Conservation (phyloP, 1,140 invertebrate species). For the Polyergus mexicanus region DNA sequence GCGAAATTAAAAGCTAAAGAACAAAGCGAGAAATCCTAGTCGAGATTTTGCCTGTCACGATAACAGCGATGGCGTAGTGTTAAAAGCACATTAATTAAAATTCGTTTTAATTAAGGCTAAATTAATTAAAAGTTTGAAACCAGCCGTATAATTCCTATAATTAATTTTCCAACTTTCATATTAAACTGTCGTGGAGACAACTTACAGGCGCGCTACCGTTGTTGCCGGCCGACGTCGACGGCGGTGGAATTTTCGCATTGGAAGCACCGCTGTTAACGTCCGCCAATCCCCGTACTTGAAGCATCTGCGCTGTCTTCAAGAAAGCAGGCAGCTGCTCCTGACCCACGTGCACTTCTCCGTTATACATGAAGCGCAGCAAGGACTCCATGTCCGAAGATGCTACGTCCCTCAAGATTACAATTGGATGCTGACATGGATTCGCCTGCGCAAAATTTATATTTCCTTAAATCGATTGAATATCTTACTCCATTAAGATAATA, state of each 20-base stretch:
- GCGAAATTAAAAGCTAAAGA: slow-evolving; percentile 56
- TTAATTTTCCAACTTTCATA: slow-evolving; percentile 64
- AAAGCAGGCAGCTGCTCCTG: slow-evolving; percentile 96
- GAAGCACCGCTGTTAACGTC: slow-evolving; percentile 90
- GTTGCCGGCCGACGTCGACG: slow-evolving; percentile 82
- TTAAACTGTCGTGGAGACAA: slow-evolving; percentile 63
- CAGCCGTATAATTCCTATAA: slow-evolving; percentile 64
- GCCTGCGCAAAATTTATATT: slow-evolving; percentile 86
- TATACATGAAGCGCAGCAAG: slow-evolving; percentile 97
- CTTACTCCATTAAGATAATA: too few relatives aligned
- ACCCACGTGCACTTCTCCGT: slow-evolving; percentile 96
- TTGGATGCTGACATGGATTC: slow-evolving; percentile 97
- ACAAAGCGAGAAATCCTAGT: slow-evolving; percentile 49
- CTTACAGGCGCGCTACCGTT: slow-evolving; percentile 85
- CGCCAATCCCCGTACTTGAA: slow-evolving; percentile 95
- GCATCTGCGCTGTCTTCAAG: slow-evolving; percentile 95
- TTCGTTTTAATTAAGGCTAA: slow-evolving; percentile 64
- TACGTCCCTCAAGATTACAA: slow-evolving; percentile 96
- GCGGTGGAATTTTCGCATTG: slow-evolving; percentile 85
- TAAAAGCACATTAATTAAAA: slow-evolving; percentile 65
- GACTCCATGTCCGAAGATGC: slow-evolving; percentile 96
- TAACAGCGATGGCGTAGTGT: slow-evolving; percentile 45
- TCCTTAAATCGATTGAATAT: not conserved
- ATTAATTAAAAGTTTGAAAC: slow-evolving; percentile 64
- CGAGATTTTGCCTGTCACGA: slow-evolving; percentile 54